phyloP scores from a whole-genome alignment of 2,113 vertebrate species.

The Scomber scombrus region DNA sequence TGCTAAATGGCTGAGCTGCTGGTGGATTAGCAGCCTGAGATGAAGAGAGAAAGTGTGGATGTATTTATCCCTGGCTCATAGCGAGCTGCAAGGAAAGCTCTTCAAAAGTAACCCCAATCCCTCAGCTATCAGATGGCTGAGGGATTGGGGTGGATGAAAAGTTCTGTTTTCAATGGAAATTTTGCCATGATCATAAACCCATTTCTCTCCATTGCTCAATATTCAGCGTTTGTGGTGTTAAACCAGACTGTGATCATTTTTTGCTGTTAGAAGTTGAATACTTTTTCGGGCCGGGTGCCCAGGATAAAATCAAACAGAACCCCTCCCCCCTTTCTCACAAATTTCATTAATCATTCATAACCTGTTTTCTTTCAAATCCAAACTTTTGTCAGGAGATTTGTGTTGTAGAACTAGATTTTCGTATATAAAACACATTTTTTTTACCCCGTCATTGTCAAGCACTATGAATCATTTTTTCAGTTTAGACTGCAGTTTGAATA shows the following conservation, averaged over 20 bases:
- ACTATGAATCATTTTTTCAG: too few relatives aligned
- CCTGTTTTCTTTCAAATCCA: too few relatives aligned
- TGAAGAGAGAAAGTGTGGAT: constrained; percentile 55
- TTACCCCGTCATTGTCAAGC: too few relatives aligned
- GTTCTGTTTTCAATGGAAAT: constrained; percentile 11
- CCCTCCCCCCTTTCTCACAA: too few relatives aligned
- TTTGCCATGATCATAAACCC: background rate
- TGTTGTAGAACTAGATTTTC: too few relatives aligned
- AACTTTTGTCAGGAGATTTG: too few relatives aligned
- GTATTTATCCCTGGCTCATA: constrained; percentile 70
- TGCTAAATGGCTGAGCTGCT: constrained; percentile 74
- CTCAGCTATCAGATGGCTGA: constrained; percentile 45
- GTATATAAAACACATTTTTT: too few relatives aligned
- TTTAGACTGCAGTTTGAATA: too few relatives aligned
- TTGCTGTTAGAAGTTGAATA: background rate
- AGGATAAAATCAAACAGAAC: background rate
- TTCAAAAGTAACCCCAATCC: constrained; percentile 65
- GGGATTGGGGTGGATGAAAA: constrained; percentile 2
- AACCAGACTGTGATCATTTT: background rate
- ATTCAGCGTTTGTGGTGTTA: background rate
- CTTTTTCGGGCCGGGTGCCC: background rate
- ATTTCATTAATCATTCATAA: too few relatives aligned
- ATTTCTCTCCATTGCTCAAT: background rate
- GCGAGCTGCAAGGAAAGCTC: constrained; percentile 59
- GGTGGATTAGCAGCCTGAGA: constrained; percentile 73